phyloP scores from a whole-genome alignment of 92 coral and sea anemone genomes.

The Zoanthus sociatus region DNA sequence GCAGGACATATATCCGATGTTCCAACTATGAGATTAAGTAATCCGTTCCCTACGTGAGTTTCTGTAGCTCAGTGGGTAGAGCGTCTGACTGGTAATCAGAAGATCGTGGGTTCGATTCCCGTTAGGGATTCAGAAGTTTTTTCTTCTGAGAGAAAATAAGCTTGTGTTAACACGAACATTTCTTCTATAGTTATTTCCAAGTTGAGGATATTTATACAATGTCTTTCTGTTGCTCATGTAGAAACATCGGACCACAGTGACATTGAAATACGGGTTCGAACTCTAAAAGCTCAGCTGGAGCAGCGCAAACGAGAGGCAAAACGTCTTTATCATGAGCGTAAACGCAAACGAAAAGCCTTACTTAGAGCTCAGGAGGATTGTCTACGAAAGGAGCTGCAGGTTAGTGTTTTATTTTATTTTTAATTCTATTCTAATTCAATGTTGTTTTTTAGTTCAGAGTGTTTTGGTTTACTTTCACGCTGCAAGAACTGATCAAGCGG shows the following conservation, averaged over 20 bases:
- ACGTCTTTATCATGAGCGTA: slow-evolving; percentile 85
- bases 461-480: not conserved
- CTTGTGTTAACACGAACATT: too few relatives aligned
- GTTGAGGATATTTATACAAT: too few relatives aligned
- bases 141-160: too few relatives aligned
- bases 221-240: slow-evolving; percentile 21
- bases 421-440: not conserved
- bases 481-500: too few relatives aligned
- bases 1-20: too few relatives aligned
- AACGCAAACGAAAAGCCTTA: slow-evolving; percentile 87
- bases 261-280: slow-evolving; percentile 86
- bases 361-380: slow-evolving; percentile 85
- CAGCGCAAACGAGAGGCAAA: slow-evolving; percentile 89
- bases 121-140: too few relatives aligned
- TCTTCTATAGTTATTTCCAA: too few relatives aligned
- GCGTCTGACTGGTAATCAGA: too few relatives aligned
- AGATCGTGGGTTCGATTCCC: too few relatives aligned
- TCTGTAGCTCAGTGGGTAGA: too few relatives aligned
- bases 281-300: slow-evolving; percentile 83
- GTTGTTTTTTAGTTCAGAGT: not conserved
- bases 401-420: not conserved
- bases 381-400: slow-evolving; percentile 91
- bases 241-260: slow-evolving; percentile 98
- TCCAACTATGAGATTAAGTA: too few relatives aligned
- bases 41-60: too few relatives aligned